phyloP scores from a whole-genome alignment of 1,140 invertebrate genomes.

The Homarus americanus region DNA sequence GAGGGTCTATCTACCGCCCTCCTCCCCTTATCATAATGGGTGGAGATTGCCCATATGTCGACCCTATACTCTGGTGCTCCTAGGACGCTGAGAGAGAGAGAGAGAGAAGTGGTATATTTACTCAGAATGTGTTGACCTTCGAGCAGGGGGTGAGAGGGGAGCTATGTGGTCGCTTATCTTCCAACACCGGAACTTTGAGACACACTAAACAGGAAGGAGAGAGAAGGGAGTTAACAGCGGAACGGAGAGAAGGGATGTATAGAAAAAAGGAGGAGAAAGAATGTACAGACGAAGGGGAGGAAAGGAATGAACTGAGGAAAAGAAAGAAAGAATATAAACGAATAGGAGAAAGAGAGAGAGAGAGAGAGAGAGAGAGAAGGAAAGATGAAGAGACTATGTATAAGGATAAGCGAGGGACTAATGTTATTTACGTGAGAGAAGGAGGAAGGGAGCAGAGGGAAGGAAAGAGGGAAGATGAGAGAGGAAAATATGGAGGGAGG shows the following conservation, averaged over 20 bases:
- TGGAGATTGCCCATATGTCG: constrained; percentile 1
- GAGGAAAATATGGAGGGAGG: too few species aligned
- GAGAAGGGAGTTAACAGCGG: background rate
- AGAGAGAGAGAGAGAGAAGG: background rate
- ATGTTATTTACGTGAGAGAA: too few species aligned
- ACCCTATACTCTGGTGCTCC: too few species aligned
- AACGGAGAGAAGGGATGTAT: background rate
- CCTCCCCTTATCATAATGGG: background rate
- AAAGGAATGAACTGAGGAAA: background rate
- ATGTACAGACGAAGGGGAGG: background rate
- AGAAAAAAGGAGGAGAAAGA: background rate
- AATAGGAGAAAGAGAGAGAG: background rate
- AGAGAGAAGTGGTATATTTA: background rate
- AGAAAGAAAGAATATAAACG: background rate
- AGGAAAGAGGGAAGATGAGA: too few species aligned
- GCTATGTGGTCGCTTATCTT: too few species aligned
- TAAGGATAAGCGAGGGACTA: too few species aligned
- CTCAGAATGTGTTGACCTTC: background rate
- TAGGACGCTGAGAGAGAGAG: background rate
- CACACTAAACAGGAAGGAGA: background rate
- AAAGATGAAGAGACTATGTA: too few species aligned
- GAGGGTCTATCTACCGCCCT: background rate
- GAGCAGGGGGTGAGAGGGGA: background rate
- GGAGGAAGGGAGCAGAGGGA: background rate
- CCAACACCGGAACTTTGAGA: background rate